Conservation (phyloP, 2,113 vertebrate species). For the Alaudala cheleensis region DNA sequence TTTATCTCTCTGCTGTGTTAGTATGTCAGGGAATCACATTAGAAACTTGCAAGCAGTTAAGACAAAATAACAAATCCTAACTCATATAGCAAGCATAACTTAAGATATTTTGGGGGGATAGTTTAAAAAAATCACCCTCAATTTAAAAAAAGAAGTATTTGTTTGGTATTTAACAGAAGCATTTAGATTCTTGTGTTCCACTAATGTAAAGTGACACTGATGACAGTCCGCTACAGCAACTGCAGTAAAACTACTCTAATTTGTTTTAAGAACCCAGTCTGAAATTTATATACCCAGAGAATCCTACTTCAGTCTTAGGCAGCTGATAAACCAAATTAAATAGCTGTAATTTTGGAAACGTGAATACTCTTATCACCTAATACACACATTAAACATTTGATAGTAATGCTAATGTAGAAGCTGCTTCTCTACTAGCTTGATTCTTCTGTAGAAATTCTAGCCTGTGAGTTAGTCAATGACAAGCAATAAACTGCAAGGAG, state of each 20-base stretch:
- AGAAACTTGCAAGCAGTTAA: neutral
- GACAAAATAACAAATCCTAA: neutral
- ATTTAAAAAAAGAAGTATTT: neutral
- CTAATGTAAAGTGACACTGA: neutral
- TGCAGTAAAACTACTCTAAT: neutral
- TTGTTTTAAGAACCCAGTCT: neutral
- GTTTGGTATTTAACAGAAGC: neutral
- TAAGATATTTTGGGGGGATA: neutral
- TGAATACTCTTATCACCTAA: neutral
- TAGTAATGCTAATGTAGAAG: neutral
- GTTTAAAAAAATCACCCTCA: neutral
- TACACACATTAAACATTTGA: neutral
- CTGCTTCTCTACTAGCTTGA: neutral
- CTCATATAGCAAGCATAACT: neutral
- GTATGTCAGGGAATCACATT: neutral
- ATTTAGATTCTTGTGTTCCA: neutral
- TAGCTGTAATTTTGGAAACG: neutral
- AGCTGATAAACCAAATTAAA: neutral
- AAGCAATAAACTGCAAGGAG: conserved; percentile 39
- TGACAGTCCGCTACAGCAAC: neutral
- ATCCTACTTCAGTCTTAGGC: neutral
- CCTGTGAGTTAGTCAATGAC: conserved; percentile 20
- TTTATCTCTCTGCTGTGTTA: neutral
- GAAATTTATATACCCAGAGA: neutral
- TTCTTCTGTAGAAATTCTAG: conserved; percentile 21